These are phyloP conservation scores for Pseudopipra pipra DNA, from an alignment of 2,113 vertebrate genomes.

Conservation along the genomic window DNA sequence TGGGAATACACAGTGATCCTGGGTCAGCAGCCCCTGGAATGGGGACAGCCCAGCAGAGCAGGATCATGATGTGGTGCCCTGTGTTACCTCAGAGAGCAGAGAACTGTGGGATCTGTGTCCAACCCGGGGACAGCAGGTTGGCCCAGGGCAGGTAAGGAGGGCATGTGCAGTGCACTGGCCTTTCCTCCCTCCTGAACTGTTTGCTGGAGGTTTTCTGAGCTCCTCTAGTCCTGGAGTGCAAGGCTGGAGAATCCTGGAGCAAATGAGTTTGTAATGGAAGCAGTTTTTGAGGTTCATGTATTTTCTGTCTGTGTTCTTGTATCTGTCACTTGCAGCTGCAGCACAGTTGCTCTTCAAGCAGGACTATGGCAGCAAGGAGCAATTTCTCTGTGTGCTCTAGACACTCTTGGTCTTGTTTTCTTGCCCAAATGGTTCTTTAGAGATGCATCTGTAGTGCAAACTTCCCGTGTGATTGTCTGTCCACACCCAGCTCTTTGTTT, in stretches of 20 bases:
- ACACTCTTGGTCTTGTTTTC: not conserved
- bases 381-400: not conserved
- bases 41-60: not conserved
- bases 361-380: not conserved
- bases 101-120: not conserved
- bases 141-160: not conserved
- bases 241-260: not conserved
- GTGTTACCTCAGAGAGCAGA: not conserved
- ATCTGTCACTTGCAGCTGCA: not conserved
- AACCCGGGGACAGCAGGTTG: not conserved
- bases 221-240: not conserved
- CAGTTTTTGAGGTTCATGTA: not conserved
- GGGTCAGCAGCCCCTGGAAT: not conserved
- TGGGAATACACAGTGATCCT: not conserved
- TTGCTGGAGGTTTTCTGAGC: not conserved
- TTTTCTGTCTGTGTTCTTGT: not conserved
- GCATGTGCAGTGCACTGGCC: not conserved
- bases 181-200: not conserved
- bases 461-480: not conserved
- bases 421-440: not conserved
- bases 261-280: not conserved
- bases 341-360: not conserved
- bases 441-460: not conserved
- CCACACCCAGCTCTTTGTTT: not conserved
- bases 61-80: not conserved